Evolutionary conservation across 2,888 invertebrate genomes (phyloP).

Genomic region (Acanthopleura granulata): DNA sequence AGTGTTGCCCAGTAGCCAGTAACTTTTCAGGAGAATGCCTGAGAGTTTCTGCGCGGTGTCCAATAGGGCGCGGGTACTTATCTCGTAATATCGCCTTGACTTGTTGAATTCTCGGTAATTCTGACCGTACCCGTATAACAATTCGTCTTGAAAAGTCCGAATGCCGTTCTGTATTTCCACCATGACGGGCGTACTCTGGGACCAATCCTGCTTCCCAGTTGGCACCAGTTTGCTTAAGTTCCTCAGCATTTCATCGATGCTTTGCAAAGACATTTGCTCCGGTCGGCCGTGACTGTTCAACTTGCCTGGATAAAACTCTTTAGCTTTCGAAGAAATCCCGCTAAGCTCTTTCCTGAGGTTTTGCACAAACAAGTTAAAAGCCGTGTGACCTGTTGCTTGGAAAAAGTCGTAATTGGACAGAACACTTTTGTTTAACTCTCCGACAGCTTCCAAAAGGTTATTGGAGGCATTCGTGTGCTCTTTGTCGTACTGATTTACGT

Average conservation of each 20-base stretch:
- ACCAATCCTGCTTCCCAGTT: neutral
- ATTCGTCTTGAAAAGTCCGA: neutral
- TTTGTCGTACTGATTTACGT: neutral
- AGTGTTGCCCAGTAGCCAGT: neutral
- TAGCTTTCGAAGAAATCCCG: neutral
- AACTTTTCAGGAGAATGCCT: neutral
- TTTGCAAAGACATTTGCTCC: neutral
- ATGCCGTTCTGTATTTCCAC: slow-evolving; percentile 4
- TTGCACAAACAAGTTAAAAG: slow-evolving; percentile 12
- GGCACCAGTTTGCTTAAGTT: neutral
- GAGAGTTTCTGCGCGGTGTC: neutral
- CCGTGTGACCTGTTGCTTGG: neutral
- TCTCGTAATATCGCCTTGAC: neutral
- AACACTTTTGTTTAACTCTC: neutral
- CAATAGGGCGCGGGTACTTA: neutral
- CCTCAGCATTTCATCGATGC: neutral
- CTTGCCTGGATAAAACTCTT: slow-evolving; percentile 11
- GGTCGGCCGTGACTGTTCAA: neutral
- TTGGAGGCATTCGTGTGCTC: neutral
- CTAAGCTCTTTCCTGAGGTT: neutral
- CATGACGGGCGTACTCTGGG: neutral
- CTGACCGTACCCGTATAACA: neutral
- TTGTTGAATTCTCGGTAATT: slow-evolving; percentile 7
- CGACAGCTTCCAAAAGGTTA: slow-evolving; percentile 7
- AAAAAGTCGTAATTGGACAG: slow-evolving; percentile 1